These are phyloP conservation scores for Pseudomyrmex cubaensis DNA, from an alignment of 1,140 invertebrate species.

Conservation along the genomic window DNA sequence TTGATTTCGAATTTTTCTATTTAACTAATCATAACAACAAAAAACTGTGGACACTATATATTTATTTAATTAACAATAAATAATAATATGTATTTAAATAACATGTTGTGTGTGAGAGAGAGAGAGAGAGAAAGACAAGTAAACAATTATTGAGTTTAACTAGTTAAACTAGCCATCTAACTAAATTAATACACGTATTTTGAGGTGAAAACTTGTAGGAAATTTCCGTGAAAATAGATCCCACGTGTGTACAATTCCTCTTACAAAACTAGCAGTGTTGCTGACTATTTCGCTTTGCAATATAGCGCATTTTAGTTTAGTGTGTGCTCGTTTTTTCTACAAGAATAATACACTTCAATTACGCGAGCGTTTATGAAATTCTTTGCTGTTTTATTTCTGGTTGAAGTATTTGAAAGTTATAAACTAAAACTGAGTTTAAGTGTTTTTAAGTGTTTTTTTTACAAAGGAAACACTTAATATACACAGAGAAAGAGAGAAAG, in stretches of 20 bases:
- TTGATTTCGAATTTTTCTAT: too few relatives aligned
- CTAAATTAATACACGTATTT: not conserved
- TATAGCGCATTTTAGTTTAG: slow-evolving; percentile 46
- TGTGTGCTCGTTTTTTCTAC: slow-evolving; percentile 39
- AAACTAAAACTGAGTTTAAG: not conserved
- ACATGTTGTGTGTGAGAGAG: too few relatives aligned
- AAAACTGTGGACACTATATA: too few relatives aligned
- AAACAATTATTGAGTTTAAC: not conserved
- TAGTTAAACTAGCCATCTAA: not conserved
- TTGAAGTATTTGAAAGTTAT: slow-evolving; percentile 46
- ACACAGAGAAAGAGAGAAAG: too few relatives aligned
- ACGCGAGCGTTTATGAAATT: slow-evolving; percentile 59
- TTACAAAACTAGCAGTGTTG: slow-evolving; percentile 23
- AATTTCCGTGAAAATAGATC: slow-evolving; percentile 38
- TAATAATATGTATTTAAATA: too few relatives aligned
- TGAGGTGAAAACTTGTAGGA: not conserved
- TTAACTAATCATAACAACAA: too few relatives aligned
- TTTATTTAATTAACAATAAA: too few relatives aligned
- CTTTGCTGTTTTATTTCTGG: slow-evolving; percentile 16
- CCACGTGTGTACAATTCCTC: not conserved
- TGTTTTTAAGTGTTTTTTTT: too few relatives aligned
- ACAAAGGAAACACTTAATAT: too few relatives aligned
- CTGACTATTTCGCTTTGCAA: slow-evolving; percentile 46
- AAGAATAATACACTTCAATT: slow-evolving; percentile 49
- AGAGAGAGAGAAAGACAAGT: too few relatives aligned